These are phyloP conservation scores for Volucella inflata DNA, from an alignment of 2,888 invertebrate species.

Conservation along the genomic window DNA sequence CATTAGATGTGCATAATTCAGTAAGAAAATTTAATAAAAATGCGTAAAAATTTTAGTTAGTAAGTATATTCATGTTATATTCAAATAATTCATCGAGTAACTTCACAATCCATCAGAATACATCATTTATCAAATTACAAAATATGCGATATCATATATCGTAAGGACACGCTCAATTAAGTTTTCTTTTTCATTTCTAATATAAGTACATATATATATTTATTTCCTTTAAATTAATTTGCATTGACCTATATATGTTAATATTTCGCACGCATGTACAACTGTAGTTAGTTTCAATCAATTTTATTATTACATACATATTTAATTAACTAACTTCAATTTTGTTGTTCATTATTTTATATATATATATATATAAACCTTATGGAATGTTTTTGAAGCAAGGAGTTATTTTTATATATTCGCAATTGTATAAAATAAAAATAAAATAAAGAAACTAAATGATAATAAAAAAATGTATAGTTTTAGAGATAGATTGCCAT, in stretches of 20 bases:
- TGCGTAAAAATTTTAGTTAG: slow-evolving; percentile 32
- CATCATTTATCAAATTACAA: slow-evolving; percentile 19
- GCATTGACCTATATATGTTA: slow-evolving; percentile 3
- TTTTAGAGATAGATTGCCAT: slow-evolving; percentile 64
- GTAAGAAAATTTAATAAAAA: slow-evolving; percentile 3
- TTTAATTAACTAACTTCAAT: slow-evolving; percentile 32
- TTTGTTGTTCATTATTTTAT: background rate
- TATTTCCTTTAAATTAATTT: slow-evolving; percentile 10
- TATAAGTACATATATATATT: slow-evolving; percentile 12
- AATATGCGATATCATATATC: slow-evolving; percentile 28
- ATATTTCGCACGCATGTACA: background rate
- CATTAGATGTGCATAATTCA: no score
- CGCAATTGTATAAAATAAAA: slow-evolving; percentile 4
- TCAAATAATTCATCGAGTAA: slow-evolving; percentile 31
- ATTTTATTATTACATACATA: slow-evolving; percentile 25
- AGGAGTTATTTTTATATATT: slow-evolving; percentile 36
- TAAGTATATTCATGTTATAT: slow-evolving; percentile 52
- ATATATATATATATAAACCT: background rate
- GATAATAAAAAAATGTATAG: slow-evolving; percentile 8
- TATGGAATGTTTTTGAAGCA: slow-evolving; percentile 54
- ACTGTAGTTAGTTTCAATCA: slow-evolving; percentile 29
- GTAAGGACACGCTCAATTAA: slow-evolving; percentile 28
- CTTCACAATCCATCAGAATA: slow-evolving; percentile 12
- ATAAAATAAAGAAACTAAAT: slow-evolving; percentile 21
- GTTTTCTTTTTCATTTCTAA: background rate